Evolutionary conservation across 2,797 vertebrate species (phyloP), one percentile per base, ranked within the genome.

Genomic region (Helicolenus hilgendorfi): DNA sequence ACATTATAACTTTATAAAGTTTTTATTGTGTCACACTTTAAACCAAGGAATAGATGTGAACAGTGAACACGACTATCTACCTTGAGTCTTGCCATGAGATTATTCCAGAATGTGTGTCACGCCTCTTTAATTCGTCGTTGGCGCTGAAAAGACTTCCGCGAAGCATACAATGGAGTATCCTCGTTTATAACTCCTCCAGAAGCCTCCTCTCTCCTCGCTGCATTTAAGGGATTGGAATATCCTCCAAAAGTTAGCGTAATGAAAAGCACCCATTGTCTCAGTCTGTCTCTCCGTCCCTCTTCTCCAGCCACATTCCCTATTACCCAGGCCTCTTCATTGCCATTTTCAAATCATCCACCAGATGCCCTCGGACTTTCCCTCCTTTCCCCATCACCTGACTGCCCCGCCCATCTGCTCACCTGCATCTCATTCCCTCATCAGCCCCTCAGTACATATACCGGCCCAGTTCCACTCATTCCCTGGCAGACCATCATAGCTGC

Each of bases 111-210:
- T 45, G 41, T 45, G 1, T 45, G 3, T 4, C 45, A 8, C 18
- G 45, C 18, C 45, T 49, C 45, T 49, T 49, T 49, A 20, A 20
- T 49, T 49, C 0, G 18, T 49, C 7, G 0, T 49, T 1, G 45
- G 45, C 0, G 18, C 45, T 49, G 18, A 49, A 49, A 49, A 20
- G 45, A 49, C 7, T 49, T 49, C 45, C 7, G 15, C 18, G 9
- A 49, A 20, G 45, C 15, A 20, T 4, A 49, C 45, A 49, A 0
- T 2, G 45, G 1, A 0, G 3, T 49, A 0, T 49, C 18, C 45
- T 49, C 45, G 45, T 0, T 49, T 20, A 45, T 0, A 49, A 18
- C 45, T 8, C 45, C 45, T 49, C 45, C 41, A 49, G 41, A 49
- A 49, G 41, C 41, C 41, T 49, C 45, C 18, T 49, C 41, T 45